phyloP scores from a whole-genome alignment of 2,797 vertebrate species.

The Liparis tanakae region DNA sequence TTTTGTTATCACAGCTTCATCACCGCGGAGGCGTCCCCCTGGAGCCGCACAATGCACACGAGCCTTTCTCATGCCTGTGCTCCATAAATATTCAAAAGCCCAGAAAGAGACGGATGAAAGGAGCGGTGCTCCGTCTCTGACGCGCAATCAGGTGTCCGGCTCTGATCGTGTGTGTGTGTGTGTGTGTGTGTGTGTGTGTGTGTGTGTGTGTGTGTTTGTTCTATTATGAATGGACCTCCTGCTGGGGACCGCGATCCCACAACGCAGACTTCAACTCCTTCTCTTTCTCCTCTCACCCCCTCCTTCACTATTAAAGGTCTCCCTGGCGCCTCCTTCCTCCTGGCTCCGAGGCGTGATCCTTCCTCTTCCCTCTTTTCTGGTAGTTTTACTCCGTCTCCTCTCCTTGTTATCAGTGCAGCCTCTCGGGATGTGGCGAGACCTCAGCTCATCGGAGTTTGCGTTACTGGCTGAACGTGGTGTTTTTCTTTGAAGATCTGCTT shows the following conservation, averaged over 20 bases:
- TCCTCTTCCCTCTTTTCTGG: slow-evolving; percentile 21
- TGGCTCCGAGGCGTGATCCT: slow-evolving; percentile 33
- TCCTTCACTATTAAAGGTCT: slow-evolving; percentile 50
- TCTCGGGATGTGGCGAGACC: slow-evolving; percentile 45
- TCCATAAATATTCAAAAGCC: slow-evolving; percentile 38
- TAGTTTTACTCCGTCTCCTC: slow-evolving; percentile 28
- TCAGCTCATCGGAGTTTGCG: slow-evolving; percentile 43
- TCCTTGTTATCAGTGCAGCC: slow-evolving; percentile 43
- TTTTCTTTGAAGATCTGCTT: slow-evolving; percentile 57
- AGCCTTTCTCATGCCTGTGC: slow-evolving; percentile 7
- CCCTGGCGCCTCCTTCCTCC: slow-evolving; percentile 32
- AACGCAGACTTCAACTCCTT: slow-evolving; percentile 43
- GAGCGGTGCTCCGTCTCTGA: slow-evolving; percentile 23
- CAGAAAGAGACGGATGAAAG: slow-evolving; percentile 19
- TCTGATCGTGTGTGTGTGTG: slow-evolving; percentile 63
- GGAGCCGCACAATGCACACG: slow-evolving; percentile 3
- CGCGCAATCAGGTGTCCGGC: slow-evolving; percentile 38
- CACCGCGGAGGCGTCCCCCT: slow-evolving; percentile 12
- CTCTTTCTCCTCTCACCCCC: slow-evolving; percentile 18
- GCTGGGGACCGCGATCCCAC: slow-evolving; percentile 62
- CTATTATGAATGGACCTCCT: slow-evolving; percentile 72
- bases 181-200: slow-evolving; percentile 48
- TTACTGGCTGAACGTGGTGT: slow-evolving; percentile 33
- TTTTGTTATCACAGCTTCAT: slow-evolving; percentile 23
- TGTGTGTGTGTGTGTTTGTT: slow-evolving; percentile 61